Evolutionary conservation across 2,888 invertebrate genomes (phyloP).

Genomic region (Lomographa bimaculata): DNA sequence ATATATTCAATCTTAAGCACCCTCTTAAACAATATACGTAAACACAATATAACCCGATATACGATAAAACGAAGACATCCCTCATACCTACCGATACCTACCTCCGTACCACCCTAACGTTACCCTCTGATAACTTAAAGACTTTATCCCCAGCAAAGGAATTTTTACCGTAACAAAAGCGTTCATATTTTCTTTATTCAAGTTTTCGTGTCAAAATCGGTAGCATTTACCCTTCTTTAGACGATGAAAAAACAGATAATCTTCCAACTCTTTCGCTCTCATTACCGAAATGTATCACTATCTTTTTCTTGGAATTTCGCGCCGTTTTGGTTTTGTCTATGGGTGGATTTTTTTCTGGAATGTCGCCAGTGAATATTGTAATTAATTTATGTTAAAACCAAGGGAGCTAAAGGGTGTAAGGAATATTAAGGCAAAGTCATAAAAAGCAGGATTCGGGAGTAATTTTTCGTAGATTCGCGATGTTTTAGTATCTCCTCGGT

Average conservation of each 20-base stretch:
- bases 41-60: conserved; percentile 58
- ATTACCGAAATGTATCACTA: conserved; percentile 44
- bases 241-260: conserved; percentile 60
- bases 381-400: conserved; percentile 81
- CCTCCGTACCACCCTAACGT: conserved; percentile 48
- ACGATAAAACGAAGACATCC: conserved; percentile 52
- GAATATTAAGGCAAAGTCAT: conserved; percentile 45
- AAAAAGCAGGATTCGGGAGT: conserved; percentile 45
- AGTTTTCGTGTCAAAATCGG: conserved; percentile 55
- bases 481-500: conserved; percentile 57
- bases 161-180: conserved; percentile 80
- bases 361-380: conserved; percentile 60
- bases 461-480: conserved; percentile 55
- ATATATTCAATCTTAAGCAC: conserved; percentile 72
- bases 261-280: conserved; percentile 72
- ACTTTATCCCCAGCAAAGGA: conserved; percentile 81
- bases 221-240: conserved; percentile 33
- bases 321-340: conserved; percentile 61
- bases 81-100: conserved; percentile 27
- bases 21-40: conserved; percentile 64
- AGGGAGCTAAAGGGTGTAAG: conserved; percentile 55
- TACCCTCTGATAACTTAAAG: conserved; percentile 80
- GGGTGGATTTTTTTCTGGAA: conserved; percentile 57
- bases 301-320: conserved; percentile 41
- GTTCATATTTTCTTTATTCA: conserved; percentile 81